Evolutionary conservation across 2,888 invertebrate species (phyloP), one percentile per base, ranked within the genome.

Genomic region (Nebria brevicollis): DNA sequence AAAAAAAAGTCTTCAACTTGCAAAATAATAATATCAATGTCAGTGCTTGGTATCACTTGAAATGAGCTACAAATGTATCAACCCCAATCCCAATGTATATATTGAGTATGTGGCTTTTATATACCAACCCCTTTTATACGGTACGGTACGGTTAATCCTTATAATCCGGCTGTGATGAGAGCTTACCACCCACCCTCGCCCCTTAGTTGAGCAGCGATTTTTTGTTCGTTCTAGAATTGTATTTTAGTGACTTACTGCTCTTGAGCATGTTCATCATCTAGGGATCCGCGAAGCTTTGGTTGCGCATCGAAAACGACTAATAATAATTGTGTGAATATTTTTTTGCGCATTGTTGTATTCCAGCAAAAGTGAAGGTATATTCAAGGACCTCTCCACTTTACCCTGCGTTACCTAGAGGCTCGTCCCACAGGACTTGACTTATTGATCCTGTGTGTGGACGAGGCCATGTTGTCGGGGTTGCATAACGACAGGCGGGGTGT

Each of bases 351-450:
- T 54, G 54, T 13, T 54, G 54, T 54, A 54, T 13, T 54, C 2
- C 13, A 13, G 54, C 13, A 54, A 54, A 54, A 54, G 54, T 54
- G 54, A 54, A 54, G 54, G 70, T 70, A 70, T 70, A 70, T 25
- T 25, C 68, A 70, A 70, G 70, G 7, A 70, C 70, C 70, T 70
- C 70, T 70, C 15, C 70, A 70, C 11, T 25, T 70, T 26, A 15
- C 11, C 11, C 70, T 20, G 54, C 34, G 65, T 77, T 70, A 81
- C 77, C 43, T 15, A 54, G 54, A 75, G 65, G 75, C 20, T 25
- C 20, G 15, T 87, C 88, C 85, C 87, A 85, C 85, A 87, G 87
- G 87, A 88, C 87, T 87, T 88, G 88, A 88, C 88, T 88, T 88
- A 88, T 88, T 88, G 88, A 88, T 88, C 88, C 86, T 85, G 87